Evolutionary conservation across 30 jellyfish, hydroid and myxozoan species (phyloP).

Genomic region (Clytia hemisphaerica): DNA sequence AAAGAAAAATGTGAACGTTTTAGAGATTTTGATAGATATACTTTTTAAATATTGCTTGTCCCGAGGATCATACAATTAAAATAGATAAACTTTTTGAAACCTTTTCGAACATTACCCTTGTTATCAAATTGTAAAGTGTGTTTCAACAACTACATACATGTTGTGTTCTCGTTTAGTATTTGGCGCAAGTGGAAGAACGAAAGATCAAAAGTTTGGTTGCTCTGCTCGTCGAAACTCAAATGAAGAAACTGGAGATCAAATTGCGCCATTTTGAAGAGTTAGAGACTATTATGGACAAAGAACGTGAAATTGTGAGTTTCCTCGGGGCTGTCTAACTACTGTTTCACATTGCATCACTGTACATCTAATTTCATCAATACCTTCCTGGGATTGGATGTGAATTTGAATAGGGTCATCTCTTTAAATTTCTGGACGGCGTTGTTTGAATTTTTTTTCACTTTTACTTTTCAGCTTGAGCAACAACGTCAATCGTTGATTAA

Average conservation of each 20-base stretch:
- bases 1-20: no score
- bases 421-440: background rate
- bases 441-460: background rate
- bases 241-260: constrained; percentile 92
- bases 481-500: constrained; percentile 89
- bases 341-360: background rate
- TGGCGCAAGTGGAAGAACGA: constrained; percentile 96
- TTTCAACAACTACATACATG: background rate
- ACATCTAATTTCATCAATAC: background rate
- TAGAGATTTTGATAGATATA: no score
- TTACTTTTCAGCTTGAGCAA: constrained; percentile 74
- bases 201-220: constrained; percentile 96
- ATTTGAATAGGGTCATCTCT: no score
- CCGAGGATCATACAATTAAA: no score
- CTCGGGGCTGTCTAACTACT: background rate
- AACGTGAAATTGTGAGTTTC: constrained; percentile 82
- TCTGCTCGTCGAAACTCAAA: constrained; percentile 95
- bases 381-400: no score
- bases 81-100: no score
- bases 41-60: no score
- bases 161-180: constrained; percentile 39
- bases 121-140: no score
- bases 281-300: constrained; percentile 95
- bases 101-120: no score
- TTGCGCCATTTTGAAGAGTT: constrained; percentile 96